Evolutionary conservation across 2,113 vertebrate genomes (phyloP), one percentile per base, ranked within the genome.

Genomic region (Lepisosteus oculatus): DNA sequence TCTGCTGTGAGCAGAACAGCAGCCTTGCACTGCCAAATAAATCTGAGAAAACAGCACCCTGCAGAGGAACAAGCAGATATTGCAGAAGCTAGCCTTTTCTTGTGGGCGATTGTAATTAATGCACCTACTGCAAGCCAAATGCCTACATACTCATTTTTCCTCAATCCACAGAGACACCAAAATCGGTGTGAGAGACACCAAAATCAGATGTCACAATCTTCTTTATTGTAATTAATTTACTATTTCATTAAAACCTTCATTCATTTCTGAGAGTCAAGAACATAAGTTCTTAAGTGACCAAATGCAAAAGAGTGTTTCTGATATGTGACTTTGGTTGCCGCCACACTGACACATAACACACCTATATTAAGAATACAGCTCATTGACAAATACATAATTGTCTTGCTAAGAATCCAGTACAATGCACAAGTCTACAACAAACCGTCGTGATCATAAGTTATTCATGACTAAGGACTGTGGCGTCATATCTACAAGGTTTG

Each of bases 31-130:
- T 43, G 75, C 55, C 51, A 73, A 69, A 68, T 55, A 89, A 91
- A 78, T 72, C 82, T 92, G 81, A 88, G 87, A 86, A 78, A 78
- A 87, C 82, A 91, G 89, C 76, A 74, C 88, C 91, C 90, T 83
- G 82, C 56, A 55, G 84, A 89, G 91, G 89, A 54, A 64, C 0
- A 17, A 0, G 0, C 2, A 0, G 65, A 87, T 79, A 89, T 70
- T 76, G 3, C 69, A 68, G 1, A 14, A 44, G 8, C 29, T 17
- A 56, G 55, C 15, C 7, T 45, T 57, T 61, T 17, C 55, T 17
- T 74, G 15, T 51, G 68, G 67, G 63, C 54, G 9, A 14, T 55
- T 47, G 61, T 43, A 17, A 72, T 11, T 12, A 70, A 73, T 59
- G 68, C 63, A 56, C 9, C 71, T 55, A 72, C 62, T 65, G 59